Evolutionary conservation across 2,888 invertebrate genomes (phyloP).

Genomic region (Caenorhabditis panamensis): DNA sequence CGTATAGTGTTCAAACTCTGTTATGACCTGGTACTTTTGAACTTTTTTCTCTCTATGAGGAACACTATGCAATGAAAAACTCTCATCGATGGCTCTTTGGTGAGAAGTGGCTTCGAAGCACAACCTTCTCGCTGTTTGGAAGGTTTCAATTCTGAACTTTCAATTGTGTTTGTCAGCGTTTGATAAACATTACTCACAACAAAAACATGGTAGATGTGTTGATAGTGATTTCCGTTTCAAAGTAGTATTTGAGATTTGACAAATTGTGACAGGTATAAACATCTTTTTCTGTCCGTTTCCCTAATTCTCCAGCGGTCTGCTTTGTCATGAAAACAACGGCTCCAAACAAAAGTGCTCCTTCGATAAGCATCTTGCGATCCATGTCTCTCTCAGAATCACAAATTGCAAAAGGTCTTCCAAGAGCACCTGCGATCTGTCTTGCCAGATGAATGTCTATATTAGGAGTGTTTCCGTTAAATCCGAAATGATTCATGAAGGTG

Average conservation of each 20-base stretch:
- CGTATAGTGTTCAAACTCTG: conserved; percentile 36
- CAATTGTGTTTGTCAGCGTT: no score
- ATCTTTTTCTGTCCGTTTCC: conserved; percentile 46
- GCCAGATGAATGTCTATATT: conserved; percentile 10
- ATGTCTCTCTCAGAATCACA: conserved; percentile 39
- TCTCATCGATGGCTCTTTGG: conserved; percentile 32
- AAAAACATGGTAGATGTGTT: conserved; percentile 49
- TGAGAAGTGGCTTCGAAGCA: background rate
- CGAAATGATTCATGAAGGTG: conserved; percentile 51
- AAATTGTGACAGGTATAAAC: conserved; percentile 39
- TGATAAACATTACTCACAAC: conserved; percentile 38
- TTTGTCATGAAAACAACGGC: no score
- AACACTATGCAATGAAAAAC: conserved; percentile 40
- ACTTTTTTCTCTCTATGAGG: conserved; percentile 49
- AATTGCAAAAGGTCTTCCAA: conserved; percentile 54
- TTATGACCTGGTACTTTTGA: conserved; percentile 49
- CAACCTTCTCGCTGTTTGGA: conserved; percentile 24
- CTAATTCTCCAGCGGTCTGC: no score
- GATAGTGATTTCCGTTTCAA: conserved; percentile 56
- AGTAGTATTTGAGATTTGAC: conserved; percentile 47
- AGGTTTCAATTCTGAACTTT: conserved; percentile 24
- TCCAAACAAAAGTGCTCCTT: conserved; percentile 48
- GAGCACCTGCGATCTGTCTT: conserved; percentile 23
- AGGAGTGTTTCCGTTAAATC: conserved; percentile 18
- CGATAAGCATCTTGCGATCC: conserved; percentile 50